Evolutionary conservation across 2,113 vertebrate genomes (phyloP).

Genomic region (Rhynchomys soricoides): DNA sequence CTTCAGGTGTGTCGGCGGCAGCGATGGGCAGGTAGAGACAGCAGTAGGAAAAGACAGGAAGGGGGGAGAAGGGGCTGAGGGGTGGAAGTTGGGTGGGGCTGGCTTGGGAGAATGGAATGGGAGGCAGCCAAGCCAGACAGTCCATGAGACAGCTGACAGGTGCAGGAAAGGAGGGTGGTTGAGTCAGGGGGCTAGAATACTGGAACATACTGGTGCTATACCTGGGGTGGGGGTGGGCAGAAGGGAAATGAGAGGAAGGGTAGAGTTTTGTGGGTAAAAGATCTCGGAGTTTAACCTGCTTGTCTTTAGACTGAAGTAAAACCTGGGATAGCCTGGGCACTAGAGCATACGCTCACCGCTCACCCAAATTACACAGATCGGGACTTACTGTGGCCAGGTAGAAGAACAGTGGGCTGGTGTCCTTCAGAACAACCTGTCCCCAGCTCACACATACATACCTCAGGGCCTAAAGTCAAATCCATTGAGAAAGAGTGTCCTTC

Average conservation of each 20-base stretch:
- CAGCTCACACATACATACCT: neutral
- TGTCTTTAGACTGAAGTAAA: neutral
- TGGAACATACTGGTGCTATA: neutral
- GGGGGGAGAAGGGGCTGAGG: conserved; percentile 52
- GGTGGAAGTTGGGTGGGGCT: conserved; percentile 14
- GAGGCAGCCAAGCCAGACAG: conserved; percentile 70
- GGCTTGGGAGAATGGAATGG: conserved; percentile 69
- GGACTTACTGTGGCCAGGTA: neutral
- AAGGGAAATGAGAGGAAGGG: neutral
- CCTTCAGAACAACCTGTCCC: neutral
- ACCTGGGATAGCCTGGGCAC: neutral
- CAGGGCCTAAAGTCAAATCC: neutral
- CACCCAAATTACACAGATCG: neutral
- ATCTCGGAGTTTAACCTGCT: neutral
- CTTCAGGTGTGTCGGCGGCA: conserved; percentile 79
- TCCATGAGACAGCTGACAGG: conserved; percentile 77
- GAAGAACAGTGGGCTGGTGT: neutral
- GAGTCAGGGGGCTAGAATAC: neutral
- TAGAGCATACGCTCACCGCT: neutral
- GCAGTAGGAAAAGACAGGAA: conserved; percentile 71
- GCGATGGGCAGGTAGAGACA: conserved; percentile 77
- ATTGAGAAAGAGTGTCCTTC: neutral
- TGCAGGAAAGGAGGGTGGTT: neutral
- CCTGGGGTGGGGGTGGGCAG: neutral
- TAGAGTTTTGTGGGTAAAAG: neutral